A percentile compares a stretch with the other conserved stretches of the same genome.
These are phyloP conservation scores for Achroia grisella DNA, from an alignment of 1,140 invertebrate genomes.

Conservation along the genomic window DNA sequence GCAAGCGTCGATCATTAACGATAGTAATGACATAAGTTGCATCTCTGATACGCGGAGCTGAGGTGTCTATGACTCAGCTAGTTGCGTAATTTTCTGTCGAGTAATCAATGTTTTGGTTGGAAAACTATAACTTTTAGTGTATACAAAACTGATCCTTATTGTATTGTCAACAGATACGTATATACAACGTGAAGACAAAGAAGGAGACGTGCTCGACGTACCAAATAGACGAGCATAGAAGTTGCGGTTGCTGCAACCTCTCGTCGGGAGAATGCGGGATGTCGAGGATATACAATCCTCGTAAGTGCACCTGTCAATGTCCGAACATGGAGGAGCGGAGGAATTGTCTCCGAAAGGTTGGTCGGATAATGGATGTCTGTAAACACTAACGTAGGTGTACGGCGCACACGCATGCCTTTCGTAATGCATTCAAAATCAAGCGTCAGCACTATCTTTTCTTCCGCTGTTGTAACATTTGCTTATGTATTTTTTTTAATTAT, in stretches of 20 bases:
- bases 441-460: conserved; percentile 13
- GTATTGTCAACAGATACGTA: conserved; percentile 37
- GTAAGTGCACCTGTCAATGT: conserved; percentile 68
- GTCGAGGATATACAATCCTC: conserved; percentile 50
- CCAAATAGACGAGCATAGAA: conserved; percentile 44
- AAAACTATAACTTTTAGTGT: too few species aligned
- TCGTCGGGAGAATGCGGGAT: conserved; percentile 31
- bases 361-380: conserved; percentile 68
- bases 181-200: conserved; percentile 50
- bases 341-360: conserved; percentile 55
- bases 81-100: too few species aligned
- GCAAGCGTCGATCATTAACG: conserved; percentile 20
- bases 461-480: conserved; percentile 16
- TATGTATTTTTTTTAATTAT: conserved; percentile 2
- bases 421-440: background rate
- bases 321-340: conserved; percentile 53
- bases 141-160: background rate
- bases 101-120: too few species aligned
- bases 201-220: conserved; percentile 52
- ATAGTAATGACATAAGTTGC: conserved; percentile 47
- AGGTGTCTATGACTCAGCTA: background rate
- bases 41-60: background rate
- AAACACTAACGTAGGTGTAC: conserved; percentile 37
- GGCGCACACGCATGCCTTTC: conserved; percentile 32
- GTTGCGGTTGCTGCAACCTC: conserved; percentile 43